phyloP scores from a whole-genome alignment of 2,113 vertebrate genomes.

The Dicrurus megarhynchus region DNA sequence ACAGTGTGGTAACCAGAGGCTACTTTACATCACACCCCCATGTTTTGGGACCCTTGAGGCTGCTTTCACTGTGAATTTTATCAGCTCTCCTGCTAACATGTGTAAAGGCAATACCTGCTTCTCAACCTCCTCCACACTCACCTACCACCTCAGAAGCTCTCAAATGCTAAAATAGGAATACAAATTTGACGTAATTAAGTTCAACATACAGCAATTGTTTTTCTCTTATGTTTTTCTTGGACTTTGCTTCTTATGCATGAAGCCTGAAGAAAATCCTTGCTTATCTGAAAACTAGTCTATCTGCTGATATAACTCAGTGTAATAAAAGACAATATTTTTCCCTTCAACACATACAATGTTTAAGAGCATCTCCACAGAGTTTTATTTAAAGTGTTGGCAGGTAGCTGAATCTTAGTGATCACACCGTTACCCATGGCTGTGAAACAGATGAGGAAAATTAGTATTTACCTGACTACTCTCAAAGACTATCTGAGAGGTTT shows the following conservation, averaged over 20 bases:
- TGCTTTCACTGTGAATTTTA: conserved; percentile 24
- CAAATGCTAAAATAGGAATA: background rate
- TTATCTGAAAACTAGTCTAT: background rate
- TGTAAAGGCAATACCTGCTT: background rate
- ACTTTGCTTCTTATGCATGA: background rate
- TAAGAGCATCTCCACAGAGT: background rate
- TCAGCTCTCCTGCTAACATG: background rate
- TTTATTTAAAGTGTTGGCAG: background rate
- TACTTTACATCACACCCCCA: background rate
- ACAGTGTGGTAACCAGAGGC: background rate
- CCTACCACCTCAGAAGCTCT: background rate
- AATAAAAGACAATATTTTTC: background rate
- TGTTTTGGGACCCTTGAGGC: background rate
- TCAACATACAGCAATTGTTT: background rate
- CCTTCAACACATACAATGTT: background rate
- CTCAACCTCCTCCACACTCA: background rate
- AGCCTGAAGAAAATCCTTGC: background rate
- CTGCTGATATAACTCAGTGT: background rate
- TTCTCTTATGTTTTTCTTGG: background rate
- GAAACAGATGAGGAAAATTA: background rate
- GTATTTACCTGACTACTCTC: background rate
- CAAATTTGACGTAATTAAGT: background rate
- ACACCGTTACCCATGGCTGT: background rate
- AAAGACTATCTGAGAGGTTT: background rate
- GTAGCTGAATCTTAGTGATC: background rate